phyloP scores from a whole-genome alignment of 2,888 invertebrate genomes.

The Hirtodrosophila histrioides region DNA sequence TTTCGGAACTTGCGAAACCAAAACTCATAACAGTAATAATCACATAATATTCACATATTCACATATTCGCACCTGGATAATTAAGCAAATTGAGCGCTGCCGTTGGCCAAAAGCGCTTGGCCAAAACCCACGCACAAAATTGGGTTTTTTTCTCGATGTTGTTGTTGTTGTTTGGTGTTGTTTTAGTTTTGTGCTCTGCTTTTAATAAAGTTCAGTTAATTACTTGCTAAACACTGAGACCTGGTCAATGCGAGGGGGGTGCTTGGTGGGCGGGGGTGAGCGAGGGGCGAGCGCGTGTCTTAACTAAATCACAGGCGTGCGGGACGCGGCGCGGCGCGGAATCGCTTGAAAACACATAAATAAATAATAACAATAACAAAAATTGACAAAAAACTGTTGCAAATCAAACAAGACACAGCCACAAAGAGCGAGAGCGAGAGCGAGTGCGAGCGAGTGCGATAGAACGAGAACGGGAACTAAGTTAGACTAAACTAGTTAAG shows the following conservation, averaged over 20 bases:
- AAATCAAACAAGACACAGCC: slow-evolving; percentile 48
- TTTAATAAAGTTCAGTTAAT: slow-evolving; percentile 41
- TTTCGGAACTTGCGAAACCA: slow-evolving; percentile 30
- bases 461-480: background rate
- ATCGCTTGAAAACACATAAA: slow-evolving; percentile 27
- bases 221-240: slow-evolving; percentile 30
- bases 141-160: slow-evolving; percentile 2
- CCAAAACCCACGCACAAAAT: slow-evolving; percentile 49
- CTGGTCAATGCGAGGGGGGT: slow-evolving; percentile 33
- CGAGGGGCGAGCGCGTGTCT: slow-evolving; percentile 23
- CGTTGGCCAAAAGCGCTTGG: slow-evolving; percentile 52
- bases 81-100: slow-evolving; percentile 60
- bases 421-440: slow-evolving; percentile 24
- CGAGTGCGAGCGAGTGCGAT: slow-evolving; percentile 7
- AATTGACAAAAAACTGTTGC: slow-evolving; percentile 17
- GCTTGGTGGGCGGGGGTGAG: too few species aligned
- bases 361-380: slow-evolving; percentile 46
- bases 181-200: background rate
- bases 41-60: slow-evolving; percentile 30
- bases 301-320: slow-evolving; percentile 57
- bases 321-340: slow-evolving; percentile 39
- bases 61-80: slow-evolving; percentile 70
- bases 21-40: background rate
- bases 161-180: slow-evolving; percentile 10
- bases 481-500: too few species aligned